Base-by-base conservation (phyloP, 2,113 vertebrate species). In the Macquaria australasica region DNA sequence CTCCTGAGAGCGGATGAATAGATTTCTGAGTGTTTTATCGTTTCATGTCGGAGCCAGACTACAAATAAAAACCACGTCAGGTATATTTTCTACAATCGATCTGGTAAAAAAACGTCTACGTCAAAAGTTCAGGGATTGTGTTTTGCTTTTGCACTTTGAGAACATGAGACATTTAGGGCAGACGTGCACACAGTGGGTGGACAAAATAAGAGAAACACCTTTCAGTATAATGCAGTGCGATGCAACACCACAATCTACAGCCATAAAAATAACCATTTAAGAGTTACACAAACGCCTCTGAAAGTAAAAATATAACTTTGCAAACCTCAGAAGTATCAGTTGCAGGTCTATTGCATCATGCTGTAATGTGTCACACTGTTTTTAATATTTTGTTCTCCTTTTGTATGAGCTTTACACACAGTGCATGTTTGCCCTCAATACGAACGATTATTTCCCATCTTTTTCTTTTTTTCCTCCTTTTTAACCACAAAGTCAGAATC, bases 111-210 rank as follows among this genome's bases (percentile, higher is more conserved):
- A n/a, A 48, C 76, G 67, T 77, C 73, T 53, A 8, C n/a, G 10
- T 64, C 51, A 63, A 51, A 72, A 68, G 73, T 87, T 92, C 90
- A 93, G 90, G 90, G 87, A 91, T 80, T 37, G 68, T 82, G 70
- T 78, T 85, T 71, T 59, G 11, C 60, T 69, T 84, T 83, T 87
- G 86, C 84, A 89, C 89, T 87, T 84, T 58, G n/a, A 59, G 31
- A 50, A 62, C 41, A 6, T n/a, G 50, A 63, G 45, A 74, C 37
- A 3, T 68, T 37, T n/a, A 37, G 31, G 51, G 74, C 53, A 23
- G 60, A 80, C 51, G 23, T 82, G 48, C 55, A 23, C 12, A 60
- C 53, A 78, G 14, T 3, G 8, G 23, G 60, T 50, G 70, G 31
- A 55, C 67, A 71, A 39, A 78, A 71, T 5, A 56, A 77, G 39